Evolutionary conservation across 2,888 invertebrate species (phyloP).

Genomic region (Copidosoma aretas): DNA sequence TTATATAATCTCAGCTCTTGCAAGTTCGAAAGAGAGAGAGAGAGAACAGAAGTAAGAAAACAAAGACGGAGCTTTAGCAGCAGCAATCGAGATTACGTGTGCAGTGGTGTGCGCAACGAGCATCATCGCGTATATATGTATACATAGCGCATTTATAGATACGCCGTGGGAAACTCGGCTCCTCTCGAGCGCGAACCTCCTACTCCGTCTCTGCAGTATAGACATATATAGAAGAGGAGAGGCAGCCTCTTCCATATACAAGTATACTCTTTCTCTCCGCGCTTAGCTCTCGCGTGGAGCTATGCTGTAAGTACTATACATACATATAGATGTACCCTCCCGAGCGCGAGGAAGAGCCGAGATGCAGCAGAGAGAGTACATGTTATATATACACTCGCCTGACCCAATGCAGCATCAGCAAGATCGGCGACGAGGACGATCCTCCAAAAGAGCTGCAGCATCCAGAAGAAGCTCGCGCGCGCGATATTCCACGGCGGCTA

Average conservation of each 20-base stretch:
- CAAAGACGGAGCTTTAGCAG: constrained; percentile 27
- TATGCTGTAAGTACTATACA: too few relatives aligned
- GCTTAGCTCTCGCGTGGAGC: too few relatives aligned
- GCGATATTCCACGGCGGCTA: neutral
- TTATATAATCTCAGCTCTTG: neutral
- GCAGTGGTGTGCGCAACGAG: neutral
- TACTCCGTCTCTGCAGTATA: neutral
- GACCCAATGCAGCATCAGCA: constrained; percentile 3
- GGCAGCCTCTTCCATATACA: neutral
- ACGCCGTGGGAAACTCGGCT: constrained; percentile 34
- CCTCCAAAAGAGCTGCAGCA: neutral
- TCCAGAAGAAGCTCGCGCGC: neutral
- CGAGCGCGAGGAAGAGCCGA: neutral
- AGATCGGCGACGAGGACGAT: neutral
- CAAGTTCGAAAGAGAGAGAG: neutral
- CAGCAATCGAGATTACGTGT: neutral
- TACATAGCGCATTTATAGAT: too few relatives aligned
- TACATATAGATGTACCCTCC: neutral
- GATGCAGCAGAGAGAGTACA: neutral
- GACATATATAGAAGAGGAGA: neutral
- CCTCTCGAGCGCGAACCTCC: constrained; percentile 14
- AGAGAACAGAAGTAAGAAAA: constrained; percentile 17
- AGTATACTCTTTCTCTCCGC: constrained; percentile 13
- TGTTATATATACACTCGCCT: constrained; percentile 3
- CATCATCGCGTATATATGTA: neutral